A percentile compares a stretch with the other conserved stretches of the same genome.
These are phyloP conservation scores for Phortica okadai DNA, from an alignment of 2,888 invertebrate genomes.

Conservation along the genomic window DNA sequence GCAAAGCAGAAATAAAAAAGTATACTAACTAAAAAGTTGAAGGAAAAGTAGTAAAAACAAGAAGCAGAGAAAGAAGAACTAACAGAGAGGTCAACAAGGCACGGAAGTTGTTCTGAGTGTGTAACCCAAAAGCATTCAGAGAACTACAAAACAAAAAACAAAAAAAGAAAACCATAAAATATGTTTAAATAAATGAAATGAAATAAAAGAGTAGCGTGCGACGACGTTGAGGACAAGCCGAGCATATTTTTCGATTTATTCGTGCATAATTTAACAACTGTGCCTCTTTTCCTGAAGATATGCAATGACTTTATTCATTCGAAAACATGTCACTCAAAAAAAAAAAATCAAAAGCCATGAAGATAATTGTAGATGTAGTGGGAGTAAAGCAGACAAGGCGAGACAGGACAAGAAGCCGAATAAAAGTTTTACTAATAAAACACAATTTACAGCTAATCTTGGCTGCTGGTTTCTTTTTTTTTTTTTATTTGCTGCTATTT, in stretches of 20 bases:
- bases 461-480: conserved; percentile 30
- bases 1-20: conserved; percentile 23
- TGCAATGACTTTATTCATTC: background rate
- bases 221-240: conserved; percentile 39
- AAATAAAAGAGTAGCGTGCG: conserved; percentile 33
- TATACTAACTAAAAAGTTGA: background rate
- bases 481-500: conserved; percentile 45
- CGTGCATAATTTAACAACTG: conserved; percentile 63
- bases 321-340: conserved; percentile 13
- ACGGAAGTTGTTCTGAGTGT: conserved; percentile 19
- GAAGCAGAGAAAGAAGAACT: background rate
- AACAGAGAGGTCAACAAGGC: conserved; percentile 27
- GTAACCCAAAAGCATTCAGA: conserved; percentile 4
- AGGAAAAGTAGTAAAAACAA: background rate
- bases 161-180: background rate
- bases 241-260: conserved; percentile 63
- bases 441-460: conserved; percentile 70
- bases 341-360: background rate
- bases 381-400: background rate
- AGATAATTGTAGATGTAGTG: background rate
- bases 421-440: conserved; percentile 43
- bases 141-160: background rate
- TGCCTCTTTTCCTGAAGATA: conserved; percentile 60
- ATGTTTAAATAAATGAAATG: conserved; percentile 18
- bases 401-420: background rate